Percentiles rank a stretch among this genome's conserved stretches.
phyloP scores from a whole-genome alignment of 2,888 invertebrate species.

The Noctua pronuba region DNA sequence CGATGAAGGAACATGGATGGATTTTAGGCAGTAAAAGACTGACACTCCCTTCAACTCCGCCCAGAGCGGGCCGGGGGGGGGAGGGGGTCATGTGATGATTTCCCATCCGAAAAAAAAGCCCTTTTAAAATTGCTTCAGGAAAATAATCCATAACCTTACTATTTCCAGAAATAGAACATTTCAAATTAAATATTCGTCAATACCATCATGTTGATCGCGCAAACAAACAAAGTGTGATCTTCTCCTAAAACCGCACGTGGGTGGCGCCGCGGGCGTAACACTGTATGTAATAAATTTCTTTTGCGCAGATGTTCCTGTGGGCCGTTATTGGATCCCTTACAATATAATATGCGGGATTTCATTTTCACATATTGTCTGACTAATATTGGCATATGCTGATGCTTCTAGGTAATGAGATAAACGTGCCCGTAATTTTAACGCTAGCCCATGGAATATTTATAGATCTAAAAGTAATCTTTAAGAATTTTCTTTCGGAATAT shows the following conservation, averaged over 20 bases:
- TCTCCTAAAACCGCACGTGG: constrained; percentile 41
- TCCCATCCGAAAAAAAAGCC: no score
- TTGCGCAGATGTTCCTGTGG: constrained; percentile 82
- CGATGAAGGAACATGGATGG: no score
- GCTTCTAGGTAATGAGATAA: constrained; percentile 63
- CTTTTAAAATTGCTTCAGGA: neutral
- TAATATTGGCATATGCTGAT: constrained; percentile 70
- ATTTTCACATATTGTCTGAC: constrained; percentile 82
- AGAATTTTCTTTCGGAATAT: neutral
- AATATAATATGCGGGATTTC: constrained; percentile 85
- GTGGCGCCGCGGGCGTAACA: constrained; percentile 47
- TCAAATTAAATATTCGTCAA: constrained; percentile 9
- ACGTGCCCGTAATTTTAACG: constrained; percentile 29
- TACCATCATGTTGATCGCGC: constrained; percentile 3
- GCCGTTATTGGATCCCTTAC: constrained; percentile 85
- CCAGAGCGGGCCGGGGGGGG: no score
- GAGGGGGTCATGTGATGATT: no score
- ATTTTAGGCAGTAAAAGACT: no score
- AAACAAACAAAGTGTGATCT: constrained; percentile 45
- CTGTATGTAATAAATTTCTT: constrained; percentile 81
- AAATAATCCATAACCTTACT: neutral
- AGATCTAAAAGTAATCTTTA: neutral
- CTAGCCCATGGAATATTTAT: constrained; percentile 28
- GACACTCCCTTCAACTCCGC: no score
- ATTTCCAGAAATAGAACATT: constrained; percentile 16